Percentiles rank a stretch among this genome's conserved stretches.
These are phyloP conservation scores for Oegoconia quadripuncta DNA, from an alignment of 2,888 invertebrate species.

Conservation along the genomic window DNA sequence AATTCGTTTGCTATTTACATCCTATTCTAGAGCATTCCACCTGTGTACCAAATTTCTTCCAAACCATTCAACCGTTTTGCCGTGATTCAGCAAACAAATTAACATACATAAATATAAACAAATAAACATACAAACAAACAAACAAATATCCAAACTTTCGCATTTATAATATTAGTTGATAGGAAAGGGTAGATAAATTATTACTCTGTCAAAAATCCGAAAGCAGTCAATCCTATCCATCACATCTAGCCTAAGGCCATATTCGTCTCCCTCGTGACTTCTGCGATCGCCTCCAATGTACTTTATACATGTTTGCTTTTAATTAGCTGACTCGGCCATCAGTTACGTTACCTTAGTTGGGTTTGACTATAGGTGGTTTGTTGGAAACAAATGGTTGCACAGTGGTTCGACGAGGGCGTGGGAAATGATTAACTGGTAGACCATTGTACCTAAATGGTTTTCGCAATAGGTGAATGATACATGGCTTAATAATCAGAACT, in stretches of 20 bases:
- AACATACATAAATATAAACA: too few relatives aligned
- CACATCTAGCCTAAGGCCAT: slow-evolving; percentile 57
- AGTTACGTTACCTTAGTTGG: slow-evolving; percentile 40
- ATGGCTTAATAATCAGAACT: too few relatives aligned
- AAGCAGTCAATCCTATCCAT: slow-evolving; percentile 56
- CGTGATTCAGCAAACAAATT: too few relatives aligned
- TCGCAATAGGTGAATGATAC: neutral
- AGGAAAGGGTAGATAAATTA: too few relatives aligned
- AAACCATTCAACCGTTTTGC: too few relatives aligned
- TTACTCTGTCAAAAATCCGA: slow-evolving; percentile 34
- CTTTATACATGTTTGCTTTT: slow-evolving; percentile 63
- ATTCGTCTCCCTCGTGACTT: slow-evolving; percentile 55
- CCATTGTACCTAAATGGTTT: slow-evolving; percentile 13
- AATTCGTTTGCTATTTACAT: too few relatives aligned
- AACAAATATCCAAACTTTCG: too few relatives aligned
- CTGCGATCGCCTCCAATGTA: slow-evolving; percentile 54
- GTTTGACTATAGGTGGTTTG: slow-evolving; percentile 24
- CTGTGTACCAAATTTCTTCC: too few relatives aligned
- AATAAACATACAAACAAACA: too few relatives aligned
- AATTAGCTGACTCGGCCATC: slow-evolving; percentile 58
- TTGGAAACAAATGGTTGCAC: slow-evolving; percentile 37
- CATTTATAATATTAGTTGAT: too few relatives aligned
- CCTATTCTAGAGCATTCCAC: too few relatives aligned
- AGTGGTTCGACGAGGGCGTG: slow-evolving; percentile 46
- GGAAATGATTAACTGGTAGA: slow-evolving; percentile 50